These are phyloP conservation scores for Arnoldichthys spilopterus DNA, from an alignment of 2,797 vertebrate species.

Conservation along the genomic window DNA sequence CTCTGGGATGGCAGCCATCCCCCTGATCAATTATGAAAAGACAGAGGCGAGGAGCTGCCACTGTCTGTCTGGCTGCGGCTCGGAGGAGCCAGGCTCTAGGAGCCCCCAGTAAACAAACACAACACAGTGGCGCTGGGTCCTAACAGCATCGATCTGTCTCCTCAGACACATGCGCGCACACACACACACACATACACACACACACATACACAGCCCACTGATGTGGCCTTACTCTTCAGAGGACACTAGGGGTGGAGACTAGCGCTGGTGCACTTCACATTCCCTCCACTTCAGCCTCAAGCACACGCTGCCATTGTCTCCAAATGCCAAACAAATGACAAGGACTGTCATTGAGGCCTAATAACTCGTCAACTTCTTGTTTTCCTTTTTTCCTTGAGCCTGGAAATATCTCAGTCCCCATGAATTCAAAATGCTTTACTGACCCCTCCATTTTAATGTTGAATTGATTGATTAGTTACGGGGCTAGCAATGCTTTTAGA, in stretches of 20 bases:
- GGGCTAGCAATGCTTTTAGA: constrained; percentile 28
- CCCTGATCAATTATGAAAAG: constrained; percentile 99
- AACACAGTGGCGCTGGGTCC: constrained; percentile 89
- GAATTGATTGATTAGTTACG: constrained; percentile 57
- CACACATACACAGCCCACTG: constrained; percentile 43
- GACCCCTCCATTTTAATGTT: constrained; percentile 39
- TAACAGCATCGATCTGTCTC: constrained; percentile 95
- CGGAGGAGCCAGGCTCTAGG: constrained; percentile 91
- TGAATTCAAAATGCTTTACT: constrained; percentile 18
- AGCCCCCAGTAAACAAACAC: constrained; percentile 97
- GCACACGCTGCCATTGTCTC: constrained; percentile 24
- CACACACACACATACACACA: constrained; percentile 69
- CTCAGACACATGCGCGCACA: constrained; percentile 70
- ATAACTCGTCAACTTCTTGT: constrained; percentile 13
- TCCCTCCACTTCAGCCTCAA: constrained; percentile 30
- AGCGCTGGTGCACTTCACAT: constrained; percentile 41
- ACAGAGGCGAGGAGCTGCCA: constrained; percentile 74
- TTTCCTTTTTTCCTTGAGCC: not conserved
- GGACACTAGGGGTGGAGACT: constrained; percentile 33
- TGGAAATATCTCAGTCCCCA: constrained; percentile 29
- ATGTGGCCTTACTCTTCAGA: constrained; percentile 47
- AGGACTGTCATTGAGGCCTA: constrained; percentile 27
- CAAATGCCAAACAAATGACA: constrained; percentile 36
- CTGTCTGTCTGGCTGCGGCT: constrained; percentile 88
- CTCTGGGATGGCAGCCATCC: constrained; percentile 94